Base-by-base conservation (phyloP, 2,113 vertebrate species). In the Corydoras maculifer region DNA sequence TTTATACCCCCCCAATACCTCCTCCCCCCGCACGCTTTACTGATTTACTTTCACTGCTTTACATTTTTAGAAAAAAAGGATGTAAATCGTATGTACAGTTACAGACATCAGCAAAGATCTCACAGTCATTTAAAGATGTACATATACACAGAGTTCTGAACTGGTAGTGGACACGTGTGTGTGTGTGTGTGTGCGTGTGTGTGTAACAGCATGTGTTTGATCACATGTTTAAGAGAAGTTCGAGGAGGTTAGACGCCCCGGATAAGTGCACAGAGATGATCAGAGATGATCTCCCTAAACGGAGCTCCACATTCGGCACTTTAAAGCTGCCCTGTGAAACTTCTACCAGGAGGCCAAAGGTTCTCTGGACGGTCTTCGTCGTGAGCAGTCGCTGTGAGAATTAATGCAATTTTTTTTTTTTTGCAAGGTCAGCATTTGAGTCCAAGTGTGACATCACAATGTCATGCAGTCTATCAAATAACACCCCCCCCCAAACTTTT, bases 161-260 rank as follows among this genome's bases (percentile, higher is more conserved):
- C 13, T 57, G 54, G 14, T 57, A 57, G 54, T 57, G 73, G 70
- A 57, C 57, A 66, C 58, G 49, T n/a, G 63, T 59, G 51, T 11
- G 35, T 64, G 49, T n/a, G 63, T 59, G 51, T 11, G 35, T 59
- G 51, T 11, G 35, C 77, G 82, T 81, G 87, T 86, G 87, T 91
- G 87, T 89, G 49, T n/a, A 70, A 51, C 80, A 78, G 82, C 80
- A 87, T 86, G 87, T 91, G 87, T 89, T 88, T 86, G 86, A 87
- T 88, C 85, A 86, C 81, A 91, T 83, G 87, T 84, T 85, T 12
- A 66, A 63, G 12, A 57, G 49, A 80, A 72, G 64, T 60, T 50
- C 57, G n/a, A 60, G 61, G 15, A 48, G 68, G 68, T n/a, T 2
- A 3, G n/a, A 7, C 15, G 13, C 6, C 54, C 12, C 13, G 6